Conservation (phyloP, 1,140 invertebrate species). For the Drosophila orena region DNA sequence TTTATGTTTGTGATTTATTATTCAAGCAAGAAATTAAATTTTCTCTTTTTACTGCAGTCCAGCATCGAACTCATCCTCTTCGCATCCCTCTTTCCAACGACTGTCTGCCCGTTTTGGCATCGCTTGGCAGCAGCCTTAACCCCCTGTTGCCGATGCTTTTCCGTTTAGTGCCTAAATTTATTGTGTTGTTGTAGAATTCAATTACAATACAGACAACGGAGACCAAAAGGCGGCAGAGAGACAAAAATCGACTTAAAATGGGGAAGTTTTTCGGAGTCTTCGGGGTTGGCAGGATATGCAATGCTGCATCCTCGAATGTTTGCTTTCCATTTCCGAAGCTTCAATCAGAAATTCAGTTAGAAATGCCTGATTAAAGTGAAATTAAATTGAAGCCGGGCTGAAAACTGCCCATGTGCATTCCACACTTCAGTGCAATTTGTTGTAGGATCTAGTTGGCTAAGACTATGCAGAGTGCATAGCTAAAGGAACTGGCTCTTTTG, state of each 20-base stretch:
- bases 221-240: constrained; percentile 9
- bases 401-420: neutral
- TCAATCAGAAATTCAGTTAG: constrained; percentile 7
- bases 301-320: constrained; percentile 65
- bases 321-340: constrained; percentile 19
- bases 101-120: constrained; percentile 51
- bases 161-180: constrained; percentile 75
- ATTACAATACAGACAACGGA: constrained; percentile 45
- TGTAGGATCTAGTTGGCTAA: too few species aligned
- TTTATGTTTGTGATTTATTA: constrained; percentile 84
- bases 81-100: neutral
- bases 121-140: constrained; percentile 16
- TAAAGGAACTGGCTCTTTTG: neutral
- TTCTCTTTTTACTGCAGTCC: constrained; percentile 70
- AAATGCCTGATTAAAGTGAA: constrained; percentile 20
- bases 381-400: neutral
- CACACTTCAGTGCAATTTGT: too few species aligned
- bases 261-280: constrained; percentile 6
- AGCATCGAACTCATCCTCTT: constrained; percentile 9
- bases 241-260: constrained; percentile 22
- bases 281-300: constrained; percentile 49
- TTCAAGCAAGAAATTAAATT: constrained; percentile 83
- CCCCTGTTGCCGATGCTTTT: constrained; percentile 12
- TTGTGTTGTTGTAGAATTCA: constrained; percentile 78
- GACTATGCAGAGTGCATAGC: too few species aligned